These are phyloP conservation scores for Cremastinae sp. DNA, from an alignment of 2,888 invertebrate species.

Conservation along the genomic window DNA sequence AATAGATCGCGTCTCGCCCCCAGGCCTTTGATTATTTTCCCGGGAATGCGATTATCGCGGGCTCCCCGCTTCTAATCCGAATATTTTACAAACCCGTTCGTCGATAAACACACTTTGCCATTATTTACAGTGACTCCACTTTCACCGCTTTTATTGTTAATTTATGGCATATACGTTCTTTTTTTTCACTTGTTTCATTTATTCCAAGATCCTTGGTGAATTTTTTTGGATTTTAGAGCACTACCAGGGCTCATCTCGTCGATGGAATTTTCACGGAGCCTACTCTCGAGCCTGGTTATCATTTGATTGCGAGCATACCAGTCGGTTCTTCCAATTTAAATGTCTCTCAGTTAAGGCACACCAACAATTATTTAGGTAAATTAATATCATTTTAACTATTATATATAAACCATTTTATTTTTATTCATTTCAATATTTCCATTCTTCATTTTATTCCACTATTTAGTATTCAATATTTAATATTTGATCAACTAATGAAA, in stretches of 20 bases:
- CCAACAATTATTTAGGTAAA: constrained; percentile 92
- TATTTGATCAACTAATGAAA: too few relatives aligned
- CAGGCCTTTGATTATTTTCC: constrained; percentile 38
- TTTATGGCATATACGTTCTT: constrained; percentile 3
- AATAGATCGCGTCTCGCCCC: constrained; percentile 26
- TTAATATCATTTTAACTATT: too few relatives aligned
- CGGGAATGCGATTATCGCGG: constrained; percentile 32
- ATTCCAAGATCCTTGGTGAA: neutral
- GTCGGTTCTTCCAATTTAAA: constrained; percentile 92
- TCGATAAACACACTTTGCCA: constrained; percentile 37
- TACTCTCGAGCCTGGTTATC: constrained; percentile 90
- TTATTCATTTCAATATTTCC: neutral
- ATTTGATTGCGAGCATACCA: constrained; percentile 91
- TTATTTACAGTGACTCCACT: constrained; percentile 19
- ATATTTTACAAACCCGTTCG: constrained; percentile 41
- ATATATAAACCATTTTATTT: too few relatives aligned
- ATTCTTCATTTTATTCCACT: neutral
- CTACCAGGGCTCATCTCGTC: constrained; percentile 85
- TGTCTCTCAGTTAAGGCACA: constrained; percentile 90
- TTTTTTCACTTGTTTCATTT: neutral
- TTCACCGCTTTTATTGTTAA: constrained; percentile 39
- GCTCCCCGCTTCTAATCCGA: constrained; percentile 28
- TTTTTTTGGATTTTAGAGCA: constrained; percentile 36
- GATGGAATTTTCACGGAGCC: constrained; percentile 92
- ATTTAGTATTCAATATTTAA: too few relatives aligned